Evolutionary conservation across 92 coral and sea anemone genomes (phyloP), one percentile per base, ranked within the genome.

Genomic region (Phenganax stokvisi): DNA sequence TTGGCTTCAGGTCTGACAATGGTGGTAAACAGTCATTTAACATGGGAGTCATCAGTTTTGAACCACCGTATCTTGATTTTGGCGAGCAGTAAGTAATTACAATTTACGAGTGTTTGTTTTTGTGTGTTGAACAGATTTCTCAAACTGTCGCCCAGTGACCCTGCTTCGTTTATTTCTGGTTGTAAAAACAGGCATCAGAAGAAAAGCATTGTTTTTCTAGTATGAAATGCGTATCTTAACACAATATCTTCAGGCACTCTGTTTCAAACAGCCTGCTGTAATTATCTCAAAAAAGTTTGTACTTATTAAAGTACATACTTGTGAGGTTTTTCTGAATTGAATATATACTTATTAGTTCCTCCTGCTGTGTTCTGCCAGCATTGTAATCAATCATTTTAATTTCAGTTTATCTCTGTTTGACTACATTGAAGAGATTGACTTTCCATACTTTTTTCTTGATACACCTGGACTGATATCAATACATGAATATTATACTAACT

Each of bases 41-140:
- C 86, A 92, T 93, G 84, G 90, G 98, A 75, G 97, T 86, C 82
- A 94, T 94, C 85, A 97, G 98, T 44, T 94, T 94, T 81, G 94
- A 92, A 66, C 98, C 98, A 7, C 91, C 96, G 5, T 94, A 92
- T 89, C 89, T 94, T 77, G 98, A 94, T 89, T 94, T 94, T 75
- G 77, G 85, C 59, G 97, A 94, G 81, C 94, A 94, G 98, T 94
- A 87, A 94, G 98, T 94, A 85, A 56, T 20, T 20, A 20, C 67
- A 53, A 52, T 64, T 51, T 3, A 44, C 37, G n/a, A 44, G 47
- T 59, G 12, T 31, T 25, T 37, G 37, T 15, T 27, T 10, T 61
- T 5, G 10, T 58, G 25, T 28, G 55, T 29, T 68, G 73, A 3
- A 68, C 54, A 12, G 29, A 68, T 10, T 79, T 79, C 57, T 79